These are phyloP conservation scores for Glyphotaelius pellucidus DNA, from an alignment of 2,888 invertebrate genomes.

Conservation along the genomic window DNA sequence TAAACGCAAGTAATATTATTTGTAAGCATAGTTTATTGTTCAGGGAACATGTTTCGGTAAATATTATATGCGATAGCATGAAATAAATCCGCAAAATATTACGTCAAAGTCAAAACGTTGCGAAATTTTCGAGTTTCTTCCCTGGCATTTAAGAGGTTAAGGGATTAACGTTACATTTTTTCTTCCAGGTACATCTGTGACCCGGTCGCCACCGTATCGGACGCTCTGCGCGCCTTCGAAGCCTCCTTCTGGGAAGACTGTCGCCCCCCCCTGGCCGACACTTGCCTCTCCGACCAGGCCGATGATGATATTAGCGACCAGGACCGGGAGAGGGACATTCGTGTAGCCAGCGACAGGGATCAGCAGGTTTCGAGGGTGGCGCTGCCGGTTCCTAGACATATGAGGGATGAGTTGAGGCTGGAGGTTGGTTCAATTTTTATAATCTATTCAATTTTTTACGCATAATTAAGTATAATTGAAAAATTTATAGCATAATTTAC, in stretches of 20 bases:
- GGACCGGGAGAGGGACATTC: constrained; percentile 45
- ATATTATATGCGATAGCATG: too few species aligned
- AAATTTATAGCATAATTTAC: too few species aligned
- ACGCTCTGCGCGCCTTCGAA: constrained; percentile 85
- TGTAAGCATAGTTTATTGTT: too few species aligned
- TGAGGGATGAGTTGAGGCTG: constrained; percentile 15
- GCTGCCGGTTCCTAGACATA: constrained; percentile 70
- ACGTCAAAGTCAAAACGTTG: too few species aligned
- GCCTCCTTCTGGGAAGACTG: constrained; percentile 78
- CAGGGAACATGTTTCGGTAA: too few species aligned
- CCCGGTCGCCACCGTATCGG: constrained; percentile 84
- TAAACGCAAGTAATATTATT: too few species aligned
- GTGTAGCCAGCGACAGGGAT: constrained; percentile 52
- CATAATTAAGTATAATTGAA: too few species aligned
- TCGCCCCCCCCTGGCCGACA: constrained; percentile 71
- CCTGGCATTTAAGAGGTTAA: too few species aligned
- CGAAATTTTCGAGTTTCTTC: too few species aligned
- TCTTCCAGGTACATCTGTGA: constrained; percentile 82
- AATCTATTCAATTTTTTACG: too few species aligned
- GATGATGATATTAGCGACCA: constrained; percentile 67
- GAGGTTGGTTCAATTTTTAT: not conserved
- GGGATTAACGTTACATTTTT: too few species aligned
- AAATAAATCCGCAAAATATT: too few species aligned
- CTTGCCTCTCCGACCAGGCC: constrained; percentile 69
- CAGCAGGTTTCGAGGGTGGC: constrained; percentile 66